Conservation (phyloP, 35 echinoderm and acorn worm species). For the Heliocidaris tuberculata region DNA sequence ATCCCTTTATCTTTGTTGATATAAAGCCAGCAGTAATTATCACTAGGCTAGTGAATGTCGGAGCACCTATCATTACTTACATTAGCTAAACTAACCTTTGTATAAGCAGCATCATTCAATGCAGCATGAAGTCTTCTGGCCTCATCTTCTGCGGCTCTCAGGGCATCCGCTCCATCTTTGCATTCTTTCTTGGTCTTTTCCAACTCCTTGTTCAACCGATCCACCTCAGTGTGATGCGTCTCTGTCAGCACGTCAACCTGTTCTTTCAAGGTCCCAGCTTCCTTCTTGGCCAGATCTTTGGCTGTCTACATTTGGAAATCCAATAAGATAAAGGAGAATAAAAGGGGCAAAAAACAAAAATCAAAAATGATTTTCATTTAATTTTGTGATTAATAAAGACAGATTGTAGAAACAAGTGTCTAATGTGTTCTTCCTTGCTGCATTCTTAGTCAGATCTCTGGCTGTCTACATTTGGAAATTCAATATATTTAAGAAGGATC, state of each 20-base stretch:
- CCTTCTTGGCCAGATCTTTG: constrained; percentile 61
- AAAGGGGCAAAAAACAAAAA: no score
- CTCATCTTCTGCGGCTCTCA: constrained; percentile 50
- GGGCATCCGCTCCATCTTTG: constrained; percentile 25
- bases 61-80: no score
- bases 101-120: constrained; percentile 49
- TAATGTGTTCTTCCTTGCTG: no score
- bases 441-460: constrained; percentile 59
- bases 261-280: constrained; percentile 36
- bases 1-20: no score
- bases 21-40: no score
- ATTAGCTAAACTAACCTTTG: constrained; percentile 48
- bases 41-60: no score
- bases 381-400: no score
- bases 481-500: no score
- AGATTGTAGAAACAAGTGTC: neutral
- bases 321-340: no score
- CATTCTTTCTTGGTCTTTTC: constrained; percentile 51
- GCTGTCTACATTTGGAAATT: constrained; percentile 37
- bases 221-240: constrained; percentile 47
- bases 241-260: constrained; percentile 40
- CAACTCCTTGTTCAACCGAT: constrained; percentile 64
- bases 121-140: constrained; percentile 54
- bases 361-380: no score
- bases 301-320: constrained; percentile 46